These are phyloP conservation scores for Oenanthe melanoleuca DNA, from an alignment of 2,113 vertebrate species.

Conservation along the genomic window DNA sequence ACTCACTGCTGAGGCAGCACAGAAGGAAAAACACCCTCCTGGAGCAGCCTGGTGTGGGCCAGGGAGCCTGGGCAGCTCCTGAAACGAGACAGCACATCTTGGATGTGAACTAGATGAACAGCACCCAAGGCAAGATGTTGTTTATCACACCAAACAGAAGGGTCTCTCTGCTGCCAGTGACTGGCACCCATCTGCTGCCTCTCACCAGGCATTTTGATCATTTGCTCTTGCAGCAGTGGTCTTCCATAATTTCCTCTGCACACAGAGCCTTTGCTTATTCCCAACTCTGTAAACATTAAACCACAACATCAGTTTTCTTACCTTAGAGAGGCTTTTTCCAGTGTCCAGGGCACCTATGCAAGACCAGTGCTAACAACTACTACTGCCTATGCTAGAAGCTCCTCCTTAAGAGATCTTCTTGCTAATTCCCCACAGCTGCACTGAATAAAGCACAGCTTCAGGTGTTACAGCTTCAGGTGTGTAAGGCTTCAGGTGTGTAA, in stretches of 20 bases:
- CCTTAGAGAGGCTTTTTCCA: not conserved
- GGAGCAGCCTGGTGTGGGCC: not conserved
- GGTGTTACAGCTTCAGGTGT: not conserved
- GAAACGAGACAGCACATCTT: not conserved
- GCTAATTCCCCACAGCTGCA: not conserved
- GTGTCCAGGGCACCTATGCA: fast-evolving
- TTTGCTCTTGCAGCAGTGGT: not conserved
- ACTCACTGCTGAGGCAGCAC: fast-evolving
- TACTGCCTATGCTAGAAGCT: fast-evolving
- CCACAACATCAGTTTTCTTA: not conserved
- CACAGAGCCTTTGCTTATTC: not conserved
- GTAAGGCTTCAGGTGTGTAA: not conserved
- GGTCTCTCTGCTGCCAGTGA: not conserved
- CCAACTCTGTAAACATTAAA: not conserved
- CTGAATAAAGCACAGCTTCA: not conserved
- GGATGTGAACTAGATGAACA: not conserved
- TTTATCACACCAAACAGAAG: not conserved
- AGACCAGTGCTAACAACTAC: fast-evolving
- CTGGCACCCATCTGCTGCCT: not conserved
- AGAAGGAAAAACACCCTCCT: too few relatives aligned
- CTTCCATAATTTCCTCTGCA: not conserved
- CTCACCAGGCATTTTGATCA: not conserved
- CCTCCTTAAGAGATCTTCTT: not conserved
- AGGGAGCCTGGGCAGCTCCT: not conserved
- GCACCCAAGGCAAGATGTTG: not conserved